Evolutionary conservation across 2,113 vertebrate species (phyloP).

Genomic region (Patagioenas fasciata): DNA sequence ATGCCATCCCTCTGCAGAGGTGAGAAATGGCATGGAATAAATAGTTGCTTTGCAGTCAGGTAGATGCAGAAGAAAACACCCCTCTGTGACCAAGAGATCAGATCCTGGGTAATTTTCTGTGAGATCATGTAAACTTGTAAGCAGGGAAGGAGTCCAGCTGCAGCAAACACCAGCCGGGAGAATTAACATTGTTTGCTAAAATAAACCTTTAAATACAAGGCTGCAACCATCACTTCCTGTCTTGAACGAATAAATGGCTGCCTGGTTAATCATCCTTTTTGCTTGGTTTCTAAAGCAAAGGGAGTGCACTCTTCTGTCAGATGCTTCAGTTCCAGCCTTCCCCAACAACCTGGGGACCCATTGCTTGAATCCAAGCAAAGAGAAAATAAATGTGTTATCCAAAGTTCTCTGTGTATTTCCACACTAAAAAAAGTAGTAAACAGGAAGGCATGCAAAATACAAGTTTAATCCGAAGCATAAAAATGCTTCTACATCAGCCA

Average conservation of each 20-base stretch:
- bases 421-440: background rate
- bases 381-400: background rate
- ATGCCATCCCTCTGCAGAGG: background rate
- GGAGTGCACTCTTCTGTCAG: background rate
- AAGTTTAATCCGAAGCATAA: background rate
- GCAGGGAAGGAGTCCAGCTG: slow-evolving; percentile 4
- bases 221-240: slow-evolving; percentile 8
- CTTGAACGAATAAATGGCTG: background rate
- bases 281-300: background rate
- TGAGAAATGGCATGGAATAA: background rate
- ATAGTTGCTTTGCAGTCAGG: background rate
- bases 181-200: slow-evolving; percentile 47
- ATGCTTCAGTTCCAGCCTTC: background rate
- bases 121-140: background rate
- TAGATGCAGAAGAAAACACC: background rate
- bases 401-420: background rate
- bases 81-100: background rate
- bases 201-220: slow-evolving; percentile 41
- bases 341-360: background rate
- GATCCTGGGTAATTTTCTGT: background rate
- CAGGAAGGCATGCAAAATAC: background rate
- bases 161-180: slow-evolving; percentile 36
- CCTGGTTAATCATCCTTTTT: background rate
- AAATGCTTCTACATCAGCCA: background rate
- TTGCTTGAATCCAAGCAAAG: background rate